phyloP scores from a whole-genome alignment of 2,113 vertebrate species.

The Felis catus region DNA sequence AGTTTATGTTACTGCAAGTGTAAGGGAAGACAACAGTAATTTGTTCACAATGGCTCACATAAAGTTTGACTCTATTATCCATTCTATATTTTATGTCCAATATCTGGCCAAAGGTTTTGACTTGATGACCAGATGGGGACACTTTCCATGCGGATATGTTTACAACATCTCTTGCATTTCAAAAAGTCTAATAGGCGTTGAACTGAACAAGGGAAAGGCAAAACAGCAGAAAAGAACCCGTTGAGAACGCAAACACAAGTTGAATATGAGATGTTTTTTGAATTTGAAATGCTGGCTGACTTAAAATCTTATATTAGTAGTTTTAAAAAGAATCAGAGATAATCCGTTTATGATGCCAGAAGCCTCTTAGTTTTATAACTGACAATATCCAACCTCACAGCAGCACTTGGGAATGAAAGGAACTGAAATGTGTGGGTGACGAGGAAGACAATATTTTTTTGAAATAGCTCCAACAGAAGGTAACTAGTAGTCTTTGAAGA shows the following conservation, averaged over 20 bases:
- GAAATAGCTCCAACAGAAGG: not conserved
- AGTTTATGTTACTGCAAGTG: not conserved
- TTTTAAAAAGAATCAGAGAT: not conserved
- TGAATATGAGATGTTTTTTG: not conserved
- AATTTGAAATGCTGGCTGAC: slow-evolving; percentile 4
- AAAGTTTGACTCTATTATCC: not conserved
- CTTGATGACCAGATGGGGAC: not conserved
- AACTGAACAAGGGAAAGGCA: not conserved
- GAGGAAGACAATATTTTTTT: slow-evolving; percentile 7
- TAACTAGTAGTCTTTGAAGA: slow-evolving; percentile 16
- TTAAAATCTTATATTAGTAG: not conserved
- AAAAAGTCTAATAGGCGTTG: not conserved
- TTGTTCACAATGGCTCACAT: not conserved
- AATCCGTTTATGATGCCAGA: not conserved
- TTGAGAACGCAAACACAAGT: not conserved
- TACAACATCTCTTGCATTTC: not conserved
- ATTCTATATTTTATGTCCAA: not conserved
- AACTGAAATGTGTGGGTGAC: not conserved
- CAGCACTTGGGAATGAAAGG: not conserved
- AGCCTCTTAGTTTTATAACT: slow-evolving; percentile 27
- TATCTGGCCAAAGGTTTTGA: not conserved
- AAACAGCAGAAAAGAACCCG: not conserved
- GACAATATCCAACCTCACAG: not conserved
- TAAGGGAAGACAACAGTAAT: not conserved
- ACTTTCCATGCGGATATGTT: not conserved